These are phyloP conservation scores for Theodoxus fluviatilis DNA, from an alignment of 2,888 invertebrate species.

Conservation along the genomic window DNA sequence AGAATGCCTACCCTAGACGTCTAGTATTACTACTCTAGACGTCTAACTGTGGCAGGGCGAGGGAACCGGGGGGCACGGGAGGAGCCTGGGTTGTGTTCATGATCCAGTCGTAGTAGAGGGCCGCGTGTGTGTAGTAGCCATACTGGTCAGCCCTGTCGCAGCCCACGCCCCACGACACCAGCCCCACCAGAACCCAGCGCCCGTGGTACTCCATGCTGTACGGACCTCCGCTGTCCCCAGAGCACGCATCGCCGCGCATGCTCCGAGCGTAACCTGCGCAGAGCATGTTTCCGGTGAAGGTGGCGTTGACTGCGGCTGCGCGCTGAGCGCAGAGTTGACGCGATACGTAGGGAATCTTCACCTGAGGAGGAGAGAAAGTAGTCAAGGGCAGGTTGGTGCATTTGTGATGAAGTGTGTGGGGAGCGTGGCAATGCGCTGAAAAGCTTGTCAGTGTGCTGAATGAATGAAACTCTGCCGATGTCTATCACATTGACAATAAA, in stretches of 20 bases:
- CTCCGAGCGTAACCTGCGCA: slow-evolving; percentile 44
- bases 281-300: slow-evolving; percentile 44
- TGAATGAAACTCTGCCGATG: no score
- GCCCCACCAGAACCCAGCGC: slow-evolving; percentile 39
- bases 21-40: no score
- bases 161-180: slow-evolving; percentile 46
- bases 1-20: no score
- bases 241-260: slow-evolving; percentile 44
- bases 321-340: slow-evolving; percentile 35
- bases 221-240: slow-evolving; percentile 46
- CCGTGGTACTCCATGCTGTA: slow-evolving; percentile 37
- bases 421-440: no score
- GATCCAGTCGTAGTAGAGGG: slow-evolving; percentile 43
- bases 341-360: slow-evolving; percentile 39
- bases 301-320: slow-evolving; percentile 34
- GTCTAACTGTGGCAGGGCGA: no score
- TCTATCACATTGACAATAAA: background rate
- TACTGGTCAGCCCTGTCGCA: slow-evolving; percentile 43
- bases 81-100: no score
- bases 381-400: background rate
- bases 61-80: no score
- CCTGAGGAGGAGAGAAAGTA: background rate
- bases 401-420: background rate
- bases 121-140: slow-evolving; percentile 46
- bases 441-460: no score